Evolutionary conservation across 1,140 invertebrate species (phyloP).

Genomic region (Achatina immaculata): DNA sequence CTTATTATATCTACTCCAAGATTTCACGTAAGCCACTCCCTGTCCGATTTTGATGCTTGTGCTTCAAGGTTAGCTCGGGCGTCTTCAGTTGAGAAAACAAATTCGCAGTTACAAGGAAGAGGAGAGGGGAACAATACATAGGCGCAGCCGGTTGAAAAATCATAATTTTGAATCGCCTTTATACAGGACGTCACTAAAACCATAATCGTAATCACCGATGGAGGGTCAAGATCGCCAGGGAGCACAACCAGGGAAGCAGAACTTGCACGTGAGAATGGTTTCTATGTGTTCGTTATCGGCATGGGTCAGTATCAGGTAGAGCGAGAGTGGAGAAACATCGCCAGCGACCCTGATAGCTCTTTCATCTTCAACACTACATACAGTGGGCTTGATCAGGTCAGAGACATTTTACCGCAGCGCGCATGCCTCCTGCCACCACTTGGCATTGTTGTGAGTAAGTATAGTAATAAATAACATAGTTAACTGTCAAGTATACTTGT

Average conservation of each 20-base stretch:
- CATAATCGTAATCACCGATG: constrained; percentile 61
- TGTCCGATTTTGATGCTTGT: no score
- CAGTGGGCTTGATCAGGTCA: constrained; percentile 29
- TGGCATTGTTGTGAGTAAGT: not conserved
- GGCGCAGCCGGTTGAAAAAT: no score
- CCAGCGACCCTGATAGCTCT: constrained; percentile 57
- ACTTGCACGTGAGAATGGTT: constrained; percentile 49
- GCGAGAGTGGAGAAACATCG: constrained; percentile 58
- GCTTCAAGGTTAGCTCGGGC: no score
- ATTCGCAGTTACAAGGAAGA: no score
- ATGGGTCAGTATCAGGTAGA: constrained; percentile 59
- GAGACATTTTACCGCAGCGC: constrained; percentile 24
- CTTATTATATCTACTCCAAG: no score
- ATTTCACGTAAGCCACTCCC: no score
- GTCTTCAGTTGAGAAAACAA: no score
- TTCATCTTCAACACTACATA: constrained; percentile 55
- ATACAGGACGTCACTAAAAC: constrained; percentile 51
- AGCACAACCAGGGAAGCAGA: constrained; percentile 53
- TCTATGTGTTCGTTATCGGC: constrained; percentile 63
- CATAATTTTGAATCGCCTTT: no score
- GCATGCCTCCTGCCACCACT: constrained; percentile 44
- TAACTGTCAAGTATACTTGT: not conserved
- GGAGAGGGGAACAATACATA: no score
- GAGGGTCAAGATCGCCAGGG: constrained; percentile 54
- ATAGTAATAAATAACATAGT: not conserved